phyloP scores from a whole-genome alignment of 2,797 vertebrate species.

The Enteromius thamalakanensis region DNA sequence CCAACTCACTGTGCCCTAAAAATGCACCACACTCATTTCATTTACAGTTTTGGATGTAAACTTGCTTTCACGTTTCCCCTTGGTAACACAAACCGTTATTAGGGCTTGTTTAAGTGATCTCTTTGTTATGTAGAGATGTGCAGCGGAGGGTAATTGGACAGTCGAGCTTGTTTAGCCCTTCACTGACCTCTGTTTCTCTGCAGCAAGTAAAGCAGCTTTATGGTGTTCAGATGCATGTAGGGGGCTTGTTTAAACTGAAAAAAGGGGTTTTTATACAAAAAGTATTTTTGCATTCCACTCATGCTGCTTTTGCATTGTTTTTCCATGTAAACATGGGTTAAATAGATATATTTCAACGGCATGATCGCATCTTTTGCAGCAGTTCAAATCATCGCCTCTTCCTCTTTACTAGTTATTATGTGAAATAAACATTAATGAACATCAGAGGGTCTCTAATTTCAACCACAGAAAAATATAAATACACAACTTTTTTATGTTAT shows the following conservation, averaged over 20 bases:
- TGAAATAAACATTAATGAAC: not conserved
- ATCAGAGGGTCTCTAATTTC: not conserved
- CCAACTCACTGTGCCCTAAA: conserved; percentile 9
- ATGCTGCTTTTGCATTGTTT: not conserved
- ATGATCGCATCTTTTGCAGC: not conserved
- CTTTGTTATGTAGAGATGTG: conserved; percentile 36
- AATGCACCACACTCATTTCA: not conserved
- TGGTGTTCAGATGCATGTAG: conserved; percentile 1
- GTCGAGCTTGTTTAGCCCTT: conserved; percentile 40
- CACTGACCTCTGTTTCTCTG: conserved; percentile 41
- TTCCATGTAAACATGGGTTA: not conserved
- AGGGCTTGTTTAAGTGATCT: conserved; percentile 37
- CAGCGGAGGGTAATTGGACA: conserved; percentile 50
- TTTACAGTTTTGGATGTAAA: not conserved
- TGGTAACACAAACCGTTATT: conserved; percentile 18
- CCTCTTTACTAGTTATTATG: not conserved
- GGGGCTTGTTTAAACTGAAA: not conserved
- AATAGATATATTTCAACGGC: not conserved
- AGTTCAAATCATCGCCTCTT: not conserved
- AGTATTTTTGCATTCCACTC: not conserved
- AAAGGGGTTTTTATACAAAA: not conserved
- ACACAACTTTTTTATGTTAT: not conserved
- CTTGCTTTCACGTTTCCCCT: conserved; percentile 6
- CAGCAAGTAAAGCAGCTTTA: conserved; percentile 19
- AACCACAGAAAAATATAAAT: not conserved